Evolutionary conservation across 2,797 vertebrate species (phyloP).

Genomic region (Rhyacichthys aspro): DNA sequence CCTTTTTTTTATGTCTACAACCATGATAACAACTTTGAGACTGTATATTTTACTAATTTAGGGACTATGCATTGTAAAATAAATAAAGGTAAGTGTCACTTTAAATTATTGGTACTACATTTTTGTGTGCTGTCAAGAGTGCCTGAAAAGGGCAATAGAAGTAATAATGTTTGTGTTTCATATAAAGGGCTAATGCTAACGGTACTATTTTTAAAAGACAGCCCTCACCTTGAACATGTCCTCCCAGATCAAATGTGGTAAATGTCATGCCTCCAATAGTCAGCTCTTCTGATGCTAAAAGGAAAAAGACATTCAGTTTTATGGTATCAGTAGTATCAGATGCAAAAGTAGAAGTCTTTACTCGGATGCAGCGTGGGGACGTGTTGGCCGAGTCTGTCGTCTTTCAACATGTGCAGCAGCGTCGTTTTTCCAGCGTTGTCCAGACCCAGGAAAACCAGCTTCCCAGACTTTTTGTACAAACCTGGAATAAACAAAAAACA

Average conservation of each 20-base stretch:
- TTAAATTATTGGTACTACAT: too few species aligned
- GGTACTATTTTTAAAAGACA: neutral
- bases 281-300: constrained; percentile 93
- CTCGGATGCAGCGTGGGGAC: constrained; percentile 95
- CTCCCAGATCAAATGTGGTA: constrained; percentile 96
- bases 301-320: constrained; percentile 6
- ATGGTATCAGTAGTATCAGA: too few species aligned
- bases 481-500: constrained; percentile 75
- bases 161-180: neutral
- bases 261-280: constrained; percentile 98
- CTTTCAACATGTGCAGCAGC: constrained; percentile 96
- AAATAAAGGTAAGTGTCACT: too few species aligned
- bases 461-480: constrained; percentile 95
- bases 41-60: too few species aligned
- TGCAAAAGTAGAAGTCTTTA: constrained; percentile 51
- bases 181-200: too few species aligned
- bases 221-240: constrained; percentile 91
- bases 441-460: constrained; percentile 95
- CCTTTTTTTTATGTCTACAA: too few species aligned
- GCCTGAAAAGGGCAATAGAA: too few species aligned
- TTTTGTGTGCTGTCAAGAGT: too few species aligned
- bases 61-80: too few species aligned
- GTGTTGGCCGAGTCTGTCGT: constrained; percentile 93
- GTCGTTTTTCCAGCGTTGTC: constrained; percentile 99
- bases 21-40: too few species aligned